These are phyloP conservation scores for Pampusana beccarii DNA, from an alignment of 2,113 vertebrate genomes.

Conservation along the genomic window DNA sequence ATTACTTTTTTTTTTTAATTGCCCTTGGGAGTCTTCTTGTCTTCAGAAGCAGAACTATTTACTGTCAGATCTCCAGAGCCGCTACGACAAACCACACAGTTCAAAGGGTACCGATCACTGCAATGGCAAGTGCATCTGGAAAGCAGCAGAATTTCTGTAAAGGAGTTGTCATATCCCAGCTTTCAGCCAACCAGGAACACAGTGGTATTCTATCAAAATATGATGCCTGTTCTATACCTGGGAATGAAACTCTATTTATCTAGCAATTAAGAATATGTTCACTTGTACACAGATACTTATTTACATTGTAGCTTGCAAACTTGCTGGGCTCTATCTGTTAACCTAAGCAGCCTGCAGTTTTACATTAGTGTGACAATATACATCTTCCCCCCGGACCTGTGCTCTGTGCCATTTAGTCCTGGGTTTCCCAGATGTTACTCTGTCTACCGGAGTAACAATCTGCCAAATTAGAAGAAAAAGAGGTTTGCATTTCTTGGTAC, in stretches of 20 bases:
- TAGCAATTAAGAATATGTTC: not conserved
- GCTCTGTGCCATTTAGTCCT: not conserved
- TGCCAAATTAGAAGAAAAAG: not conserved
- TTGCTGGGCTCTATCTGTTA: not conserved
- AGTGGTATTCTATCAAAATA: not conserved
- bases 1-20: not conserved
- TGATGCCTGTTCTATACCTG: not conserved
- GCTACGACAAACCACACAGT: not conserved
- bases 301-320: not conserved
- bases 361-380: not conserved
- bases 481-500: not conserved
- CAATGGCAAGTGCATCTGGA: not conserved
- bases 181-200: not conserved
- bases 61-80: not conserved
- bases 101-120: not conserved
- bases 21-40: not conserved
- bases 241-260: not conserved
- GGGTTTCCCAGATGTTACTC: not conserved
- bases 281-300: not conserved
- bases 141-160: not conserved
- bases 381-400: not conserved
- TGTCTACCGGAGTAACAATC: not conserved
- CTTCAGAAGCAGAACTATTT: not conserved
- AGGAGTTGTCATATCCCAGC: not conserved
- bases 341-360: not conserved